A percentile compares a stretch with the other conserved stretches of the same genome.
These are phyloP conservation scores for Metaphire vulgaris DNA, from an alignment of 1,140 invertebrate genomes.

Conservation along the genomic window DNA sequence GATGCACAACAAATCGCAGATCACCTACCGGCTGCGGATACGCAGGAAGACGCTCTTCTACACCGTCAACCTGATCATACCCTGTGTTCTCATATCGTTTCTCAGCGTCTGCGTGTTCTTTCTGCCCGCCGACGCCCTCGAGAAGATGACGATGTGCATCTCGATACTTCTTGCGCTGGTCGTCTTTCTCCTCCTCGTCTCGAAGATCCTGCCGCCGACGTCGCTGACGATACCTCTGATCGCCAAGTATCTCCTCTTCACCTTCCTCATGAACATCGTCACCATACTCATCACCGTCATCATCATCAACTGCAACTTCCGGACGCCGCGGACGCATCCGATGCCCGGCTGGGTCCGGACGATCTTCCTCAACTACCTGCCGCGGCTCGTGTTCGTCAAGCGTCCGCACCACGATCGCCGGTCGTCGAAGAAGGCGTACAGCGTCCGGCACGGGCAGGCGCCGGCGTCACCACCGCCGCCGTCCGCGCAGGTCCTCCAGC, in stretches of 20 bases:
- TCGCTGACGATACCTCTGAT: conserved; percentile 62
- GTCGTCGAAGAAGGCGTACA: conserved; percentile 11
- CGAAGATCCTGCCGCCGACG: conserved; percentile 94
- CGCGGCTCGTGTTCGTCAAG: conserved; percentile 9
- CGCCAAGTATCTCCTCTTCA: conserved; percentile 96
- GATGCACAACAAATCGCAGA: conserved; percentile 39
- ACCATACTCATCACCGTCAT: conserved; percentile 97
- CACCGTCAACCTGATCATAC: conserved; percentile 96
- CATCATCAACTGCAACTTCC: conserved; percentile 98
- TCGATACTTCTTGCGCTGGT: conserved; percentile 97
- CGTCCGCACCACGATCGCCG: conserved; percentile 2
- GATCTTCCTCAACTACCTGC: conserved; percentile 14
- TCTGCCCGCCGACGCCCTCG: conserved; percentile 68
- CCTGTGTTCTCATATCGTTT: conserved; percentile 96
- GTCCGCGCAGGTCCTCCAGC: too few relatives aligned
- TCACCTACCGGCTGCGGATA: conserved; percentile 58
- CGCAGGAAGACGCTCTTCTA: conserved; percentile 96
- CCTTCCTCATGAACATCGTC: conserved; percentile 99
- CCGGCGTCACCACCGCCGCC: too few relatives aligned
- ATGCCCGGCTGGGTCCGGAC: conserved; percentile 52
- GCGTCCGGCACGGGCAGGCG: neutral
- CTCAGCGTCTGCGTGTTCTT: conserved; percentile 98
- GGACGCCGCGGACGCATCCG: conserved; percentile 73
- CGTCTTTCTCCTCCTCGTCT: conserved; percentile 95
- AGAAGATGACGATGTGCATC: conserved; percentile 84